Evolutionary conservation across 2,113 vertebrate genomes (phyloP).

Genomic region (Rhinoderma darwinii): DNA sequence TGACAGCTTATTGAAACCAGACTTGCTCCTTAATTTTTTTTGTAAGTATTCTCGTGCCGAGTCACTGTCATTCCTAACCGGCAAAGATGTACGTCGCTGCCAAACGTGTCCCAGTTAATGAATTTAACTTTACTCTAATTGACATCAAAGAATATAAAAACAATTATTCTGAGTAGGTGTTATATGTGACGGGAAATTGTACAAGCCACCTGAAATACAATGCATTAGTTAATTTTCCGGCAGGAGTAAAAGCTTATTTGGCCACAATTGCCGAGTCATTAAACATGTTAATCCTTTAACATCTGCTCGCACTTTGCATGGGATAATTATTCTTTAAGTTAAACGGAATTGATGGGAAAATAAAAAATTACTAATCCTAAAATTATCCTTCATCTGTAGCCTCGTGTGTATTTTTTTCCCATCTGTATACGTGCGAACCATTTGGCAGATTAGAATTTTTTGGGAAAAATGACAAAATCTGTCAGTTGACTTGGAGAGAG

Average conservation of each 20-base stretch:
- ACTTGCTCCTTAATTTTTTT: conserved; percentile 32
- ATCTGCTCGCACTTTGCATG: conserved; percentile 21
- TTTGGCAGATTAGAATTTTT: conserved; percentile 43
- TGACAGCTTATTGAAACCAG: conserved; percentile 56
- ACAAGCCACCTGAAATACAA: neutral
- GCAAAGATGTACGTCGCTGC: neutral
- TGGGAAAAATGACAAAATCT: conserved; percentile 46
- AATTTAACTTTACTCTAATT: neutral
- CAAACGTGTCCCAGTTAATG: neutral
- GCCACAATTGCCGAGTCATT: conserved; percentile 26
- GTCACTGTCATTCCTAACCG: conserved; percentile 33
- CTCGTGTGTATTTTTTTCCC: conserved; percentile 2
- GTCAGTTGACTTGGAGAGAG: conserved; percentile 36
- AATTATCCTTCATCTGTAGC: conserved; percentile 24
- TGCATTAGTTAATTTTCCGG: conserved; percentile 17
- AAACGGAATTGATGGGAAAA: conserved; percentile 38
- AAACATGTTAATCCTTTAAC: conserved; percentile 48
- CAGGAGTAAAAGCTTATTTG: conserved; percentile 4
- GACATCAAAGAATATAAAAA: conserved; percentile 21
- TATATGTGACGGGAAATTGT: conserved; percentile 11
- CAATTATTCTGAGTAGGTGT: neutral
- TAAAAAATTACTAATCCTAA: conserved; percentile 45
- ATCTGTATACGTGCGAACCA: conserved; percentile 16
- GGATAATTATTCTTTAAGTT: conserved; percentile 41
- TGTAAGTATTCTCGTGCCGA: neutral